Conservation (phyloP, 2,797 vertebrate genomes). For the Sorex maritimensis region DNA sequence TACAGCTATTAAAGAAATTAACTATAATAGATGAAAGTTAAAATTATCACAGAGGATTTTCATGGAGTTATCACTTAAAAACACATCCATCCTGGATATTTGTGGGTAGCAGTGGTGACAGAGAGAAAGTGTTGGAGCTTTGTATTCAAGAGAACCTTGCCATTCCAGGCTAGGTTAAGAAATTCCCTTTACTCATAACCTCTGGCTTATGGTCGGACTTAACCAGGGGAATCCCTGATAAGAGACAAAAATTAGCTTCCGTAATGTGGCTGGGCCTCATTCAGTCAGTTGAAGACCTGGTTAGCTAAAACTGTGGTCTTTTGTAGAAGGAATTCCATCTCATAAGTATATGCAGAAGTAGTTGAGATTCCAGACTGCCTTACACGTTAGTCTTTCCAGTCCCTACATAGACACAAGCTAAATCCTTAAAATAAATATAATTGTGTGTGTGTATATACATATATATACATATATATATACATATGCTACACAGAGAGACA, state of each 20-base stretch:
- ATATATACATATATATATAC: neutral
- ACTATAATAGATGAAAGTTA: neutral
- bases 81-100: neutral
- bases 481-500: no score
- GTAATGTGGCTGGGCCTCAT: neutral
- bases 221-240: neutral
- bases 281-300: neutral
- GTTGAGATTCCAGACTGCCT: neutral
- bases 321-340: neutral
- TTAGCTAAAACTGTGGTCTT: neutral
- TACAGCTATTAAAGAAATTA: neutral
- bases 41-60: neutral
- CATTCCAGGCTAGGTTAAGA: neutral
- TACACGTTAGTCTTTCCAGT: neutral
- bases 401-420: neutral
- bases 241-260: neutral
- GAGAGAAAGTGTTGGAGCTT: rapidly evolving
- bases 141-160: neutral
- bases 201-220: neutral
- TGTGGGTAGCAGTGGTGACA: neutral
- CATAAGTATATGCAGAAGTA: neutral
- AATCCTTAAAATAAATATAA: conserved; percentile 29
- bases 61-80: neutral
- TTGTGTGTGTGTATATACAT: neutral
- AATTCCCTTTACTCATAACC: neutral